Base-by-base conservation (phyloP, 1,140 invertebrate genomes). In the Tachypleus tridentatus region DNA sequence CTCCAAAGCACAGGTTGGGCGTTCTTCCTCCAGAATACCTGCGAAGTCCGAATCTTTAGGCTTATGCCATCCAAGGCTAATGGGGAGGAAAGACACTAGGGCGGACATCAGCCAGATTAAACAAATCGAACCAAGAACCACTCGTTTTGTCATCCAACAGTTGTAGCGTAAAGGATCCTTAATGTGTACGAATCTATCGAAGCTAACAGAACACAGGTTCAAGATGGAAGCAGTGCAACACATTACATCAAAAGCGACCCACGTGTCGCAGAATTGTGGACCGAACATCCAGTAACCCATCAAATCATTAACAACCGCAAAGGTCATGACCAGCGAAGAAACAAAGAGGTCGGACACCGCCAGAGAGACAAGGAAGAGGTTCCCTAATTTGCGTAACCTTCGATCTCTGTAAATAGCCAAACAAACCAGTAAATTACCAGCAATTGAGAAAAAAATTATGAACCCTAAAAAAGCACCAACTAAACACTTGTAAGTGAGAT, bases 171-270 rank as follows among this genome's bases (percentile, higher is more conserved):
- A 75, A 2, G 85, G 84, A 71, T 85, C 80, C 77, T 96, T 96
- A 75, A 98, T 98, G 79, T 98, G 95, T 70, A 97, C 93, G 77
- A 98, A 99, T 57, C 84, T 71, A 80, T 99, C 97, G 72, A 99
- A 82, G 60, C 93, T 95, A 74, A 99, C 98, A 65, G 95, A 95
- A 79, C 95, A 98, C 62, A 99, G 82, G 79, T 98, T 98, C 64
- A 99, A 83, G 72, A 99, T 99, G 67, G 94, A 98, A 49, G 96
- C 94, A 57, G 96, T 98, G 7, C 76, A 97, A 79, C 95, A 98
- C 90, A 97, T 97, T 70, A 99, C 93, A 80, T 99, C 96, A 76
- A 96, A 96, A 50, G 93, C 94, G 70, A 98, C 91, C 95, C 96
- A 99, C 54, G 93, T 93, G 79, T 97, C 92, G 80, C 96, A 99